Evolutionary conservation across 1,140 invertebrate species (phyloP).

Genomic region (Tetramorium parvispinum): DNA sequence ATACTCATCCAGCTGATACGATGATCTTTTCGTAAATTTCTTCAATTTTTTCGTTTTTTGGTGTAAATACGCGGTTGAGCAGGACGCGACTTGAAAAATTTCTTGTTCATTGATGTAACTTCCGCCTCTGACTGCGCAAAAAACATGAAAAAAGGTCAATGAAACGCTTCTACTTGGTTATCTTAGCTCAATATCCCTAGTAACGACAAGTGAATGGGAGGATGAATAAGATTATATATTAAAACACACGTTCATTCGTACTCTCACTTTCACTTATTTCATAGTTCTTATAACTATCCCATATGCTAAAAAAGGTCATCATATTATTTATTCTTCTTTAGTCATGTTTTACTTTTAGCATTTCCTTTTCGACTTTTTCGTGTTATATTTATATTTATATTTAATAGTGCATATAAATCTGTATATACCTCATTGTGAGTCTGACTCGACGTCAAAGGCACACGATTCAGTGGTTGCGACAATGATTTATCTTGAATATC

Average conservation of each 20-base stretch:
- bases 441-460: not conserved
- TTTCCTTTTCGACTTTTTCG: not conserved
- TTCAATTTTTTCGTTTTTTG: not conserved
- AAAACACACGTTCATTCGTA: conserved; percentile 21
- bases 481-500: not conserved
- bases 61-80: conserved; percentile 14
- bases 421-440: conserved; percentile 34
- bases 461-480: not conserved
- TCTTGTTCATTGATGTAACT: conserved; percentile 28
- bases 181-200: not conserved
- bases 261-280: conserved; percentile 47
- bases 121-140: conserved; percentile 34
- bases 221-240: conserved; percentile 45
- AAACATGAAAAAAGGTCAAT: conserved; percentile 27
- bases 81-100: conserved; percentile 32
- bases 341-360: not conserved
- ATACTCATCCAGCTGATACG: not conserved
- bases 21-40: not conserved
- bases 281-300: not conserved
- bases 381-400: not conserved
- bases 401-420: conserved; percentile 4
- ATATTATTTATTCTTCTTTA: conserved; percentile 16
- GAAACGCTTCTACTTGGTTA: conserved; percentile 10
- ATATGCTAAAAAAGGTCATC: not conserved
- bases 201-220: conserved; percentile 12